Percentiles rank a stretch among this genome's conserved stretches.
phyloP scores from a whole-genome alignment of 1,140 invertebrate genomes.

The Forficula auricularia region DNA sequence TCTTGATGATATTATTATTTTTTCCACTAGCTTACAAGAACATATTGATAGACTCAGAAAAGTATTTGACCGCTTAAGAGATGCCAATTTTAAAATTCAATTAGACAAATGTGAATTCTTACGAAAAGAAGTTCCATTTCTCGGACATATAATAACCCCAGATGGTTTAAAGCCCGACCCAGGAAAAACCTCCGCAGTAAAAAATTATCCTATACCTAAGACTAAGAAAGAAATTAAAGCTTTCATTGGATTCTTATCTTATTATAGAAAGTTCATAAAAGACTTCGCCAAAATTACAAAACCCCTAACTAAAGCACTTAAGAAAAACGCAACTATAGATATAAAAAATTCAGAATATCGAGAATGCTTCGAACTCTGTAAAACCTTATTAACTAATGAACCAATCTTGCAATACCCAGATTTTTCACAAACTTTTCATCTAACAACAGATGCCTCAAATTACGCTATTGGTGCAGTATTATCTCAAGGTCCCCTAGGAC shows the following conservation, averaged over 20 bases:
- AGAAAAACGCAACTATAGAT: constrained; percentile 13
- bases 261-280: constrained; percentile 23
- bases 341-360: constrained; percentile 4
- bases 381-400: background rate
- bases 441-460: constrained; percentile 9
- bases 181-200: constrained; percentile 12
- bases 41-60: constrained; percentile 10
- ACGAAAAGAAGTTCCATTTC: constrained; percentile 13
- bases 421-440: constrained; percentile 11
- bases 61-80: constrained; percentile 17
- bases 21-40: constrained; percentile 9
- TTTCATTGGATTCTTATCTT: constrained; percentile 27
- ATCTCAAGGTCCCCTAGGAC: background rate
- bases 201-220: constrained; percentile 17
- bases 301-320: constrained; percentile 18
- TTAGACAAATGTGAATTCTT: constrained; percentile 19
- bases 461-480: background rate
- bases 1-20: constrained; percentile 13
- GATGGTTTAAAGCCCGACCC: constrained; percentile 15
- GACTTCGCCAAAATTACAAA: constrained; percentile 13
- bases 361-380: constrained; percentile 1
- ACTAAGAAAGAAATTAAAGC: constrained; percentile 21
- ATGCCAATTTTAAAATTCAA: constrained; percentile 27
- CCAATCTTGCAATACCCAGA: constrained; percentile 10
- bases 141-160: constrained; percentile 17